Evolutionary conservation across 1,140 invertebrate genomes (phyloP).

Genomic region (Drosophila seguyi): DNA sequence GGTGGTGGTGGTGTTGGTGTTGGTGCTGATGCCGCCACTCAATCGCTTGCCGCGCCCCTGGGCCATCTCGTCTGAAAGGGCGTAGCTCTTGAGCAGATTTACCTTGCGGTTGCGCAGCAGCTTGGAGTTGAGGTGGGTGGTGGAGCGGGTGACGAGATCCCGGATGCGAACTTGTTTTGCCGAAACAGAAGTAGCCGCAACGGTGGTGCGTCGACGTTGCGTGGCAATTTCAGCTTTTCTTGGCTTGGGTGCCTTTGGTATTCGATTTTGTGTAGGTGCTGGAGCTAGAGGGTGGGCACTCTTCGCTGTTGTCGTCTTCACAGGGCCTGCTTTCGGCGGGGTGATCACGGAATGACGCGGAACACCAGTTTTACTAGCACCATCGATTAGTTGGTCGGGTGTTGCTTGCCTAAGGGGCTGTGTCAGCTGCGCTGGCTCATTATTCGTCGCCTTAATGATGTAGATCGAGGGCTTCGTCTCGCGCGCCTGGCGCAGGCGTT

Average conservation of each 20-base stretch:
- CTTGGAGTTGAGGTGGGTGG: constrained; percentile 68
- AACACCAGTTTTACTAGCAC: not conserved
- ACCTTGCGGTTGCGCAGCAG: constrained; percentile 69
- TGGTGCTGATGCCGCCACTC: constrained; percentile 38
- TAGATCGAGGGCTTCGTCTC: constrained; percentile 75
- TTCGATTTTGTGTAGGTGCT: not conserved
- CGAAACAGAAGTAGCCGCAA: not conserved
- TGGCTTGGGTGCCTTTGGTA: not conserved
- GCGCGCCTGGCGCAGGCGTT: constrained; percentile 67
- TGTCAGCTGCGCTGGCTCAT: constrained; percentile 9
- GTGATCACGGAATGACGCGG: constrained; percentile 7
- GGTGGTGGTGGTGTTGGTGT: constrained; percentile 16
- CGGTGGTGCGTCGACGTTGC: constrained; percentile 49
- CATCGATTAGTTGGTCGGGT: not conserved
- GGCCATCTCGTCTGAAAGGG: constrained; percentile 41
- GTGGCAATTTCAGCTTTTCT: not conserved
- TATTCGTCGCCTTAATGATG: constrained; percentile 67
- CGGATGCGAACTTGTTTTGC: constrained; percentile 26
- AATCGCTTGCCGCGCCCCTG: constrained; percentile 45
- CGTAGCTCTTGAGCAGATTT: constrained; percentile 66
- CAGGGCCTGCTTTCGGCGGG: not conserved
- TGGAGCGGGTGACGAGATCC: constrained; percentile 66
- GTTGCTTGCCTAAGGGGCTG: not conserved
- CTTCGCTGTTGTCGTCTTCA: not conserved
- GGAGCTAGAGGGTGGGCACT: not conserved